Percentiles rank a stretch among this genome's conserved stretches.
These are phyloP conservation scores for Sminthurinus signatus DNA, from an alignment of 1,140 invertebrate genomes.

Conservation along the genomic window DNA sequence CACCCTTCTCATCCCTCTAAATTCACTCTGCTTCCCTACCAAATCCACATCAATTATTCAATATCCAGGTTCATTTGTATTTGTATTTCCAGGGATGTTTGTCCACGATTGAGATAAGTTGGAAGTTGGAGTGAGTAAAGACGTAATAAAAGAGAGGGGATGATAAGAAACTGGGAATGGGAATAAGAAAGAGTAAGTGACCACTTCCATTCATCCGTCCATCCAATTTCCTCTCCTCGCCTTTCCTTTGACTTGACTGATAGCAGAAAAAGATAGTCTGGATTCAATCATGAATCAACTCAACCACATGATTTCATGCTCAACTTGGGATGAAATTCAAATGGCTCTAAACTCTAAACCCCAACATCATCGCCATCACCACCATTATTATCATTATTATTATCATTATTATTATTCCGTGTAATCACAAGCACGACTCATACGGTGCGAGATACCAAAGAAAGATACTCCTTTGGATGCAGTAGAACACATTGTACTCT, in stretches of 20 bases:
- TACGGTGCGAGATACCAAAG: neutral
- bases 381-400: too few species aligned
- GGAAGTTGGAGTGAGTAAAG: too few species aligned
- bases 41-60: too few species aligned
- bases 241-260: slow-evolving; percentile 9
- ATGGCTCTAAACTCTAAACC: neutral
- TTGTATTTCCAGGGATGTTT: too few species aligned
- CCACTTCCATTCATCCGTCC: slow-evolving; percentile 1
- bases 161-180: too few species aligned
- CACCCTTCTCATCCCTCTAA: too few species aligned
- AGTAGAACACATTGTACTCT: too few species aligned
- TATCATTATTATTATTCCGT: neutral
- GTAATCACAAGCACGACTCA: slow-evolving; percentile 5
- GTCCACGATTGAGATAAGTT: too few species aligned
- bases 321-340: neutral
- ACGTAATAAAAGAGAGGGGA: too few species aligned
- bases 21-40: too few species aligned
- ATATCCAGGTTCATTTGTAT: too few species aligned
- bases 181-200: neutral
- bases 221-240: slow-evolving; percentile 7
- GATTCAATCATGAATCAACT: slow-evolving; percentile 6
- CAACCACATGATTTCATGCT: neutral
- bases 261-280: neutral
- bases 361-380: neutral
- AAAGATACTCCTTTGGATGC: too few species aligned